A percentile compares a stretch with the other conserved stretches of the same genome.
Conservation (phyloP, 2,888 invertebrate species). For the Agrypnus murinus region DNA sequence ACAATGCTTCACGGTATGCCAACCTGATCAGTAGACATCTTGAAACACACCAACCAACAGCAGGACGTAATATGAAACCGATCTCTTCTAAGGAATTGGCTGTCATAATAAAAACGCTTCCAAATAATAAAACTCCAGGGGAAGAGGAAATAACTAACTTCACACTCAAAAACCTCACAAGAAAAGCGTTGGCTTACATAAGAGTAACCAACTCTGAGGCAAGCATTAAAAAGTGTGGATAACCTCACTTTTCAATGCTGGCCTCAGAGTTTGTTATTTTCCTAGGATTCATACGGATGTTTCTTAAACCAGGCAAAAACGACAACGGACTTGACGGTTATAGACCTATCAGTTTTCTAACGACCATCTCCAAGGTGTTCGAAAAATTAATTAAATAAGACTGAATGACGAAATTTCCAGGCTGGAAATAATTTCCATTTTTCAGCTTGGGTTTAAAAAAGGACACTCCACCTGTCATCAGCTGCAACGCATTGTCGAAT, state of each 20-base stretch:
- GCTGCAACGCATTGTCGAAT: slow-evolving; percentile 1
- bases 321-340: slow-evolving; percentile 13
- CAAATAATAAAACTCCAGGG: too few species aligned
- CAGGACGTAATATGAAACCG: slow-evolving; percentile 1
- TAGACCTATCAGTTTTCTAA: slow-evolving; percentile 5
- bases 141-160: too few species aligned
- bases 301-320: too few species aligned
- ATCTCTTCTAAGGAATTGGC: slow-evolving; percentile 5
- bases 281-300: not conserved
- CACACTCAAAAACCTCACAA: too few species aligned
- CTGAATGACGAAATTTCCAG: slow-evolving; percentile 7
- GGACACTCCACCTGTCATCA: too few species aligned
- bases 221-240: too few species aligned
- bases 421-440: not conserved
- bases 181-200: slow-evolving; percentile 12
- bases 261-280: too few species aligned
- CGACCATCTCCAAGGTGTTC: slow-evolving; percentile 1
- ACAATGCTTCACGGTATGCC: not conserved
- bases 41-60: slow-evolving; percentile 16
- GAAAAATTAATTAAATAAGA: slow-evolving; percentile 4
- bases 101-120: not conserved
- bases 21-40: not conserved
- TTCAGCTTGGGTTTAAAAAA: too few species aligned
- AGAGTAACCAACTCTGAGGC: too few species aligned
- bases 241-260: slow-evolving; percentile 6